Evolutionary conservation across 2,888 invertebrate genomes (phyloP), one percentile per base, ranked within the genome.

Genomic region (Drosophila seclusa): DNA sequence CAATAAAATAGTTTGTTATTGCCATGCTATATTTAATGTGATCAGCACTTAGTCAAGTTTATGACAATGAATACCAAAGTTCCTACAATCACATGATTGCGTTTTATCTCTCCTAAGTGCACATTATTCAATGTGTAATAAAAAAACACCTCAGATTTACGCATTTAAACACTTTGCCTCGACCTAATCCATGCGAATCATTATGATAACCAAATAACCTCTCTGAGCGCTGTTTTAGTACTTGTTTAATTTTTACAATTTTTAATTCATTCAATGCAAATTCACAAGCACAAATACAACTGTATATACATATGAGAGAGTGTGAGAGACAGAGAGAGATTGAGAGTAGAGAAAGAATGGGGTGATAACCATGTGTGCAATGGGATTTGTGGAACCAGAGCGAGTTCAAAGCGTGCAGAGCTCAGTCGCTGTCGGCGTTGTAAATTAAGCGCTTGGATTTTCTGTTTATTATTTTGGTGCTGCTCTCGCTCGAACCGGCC

Each of bases 241-340:
- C 50, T 63, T 67, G 54, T 64, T 75, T 70, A 45, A 64, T 24
- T 68, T 87, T 82, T 80, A 85, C 86, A 85, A 88, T 66, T 86
- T 88, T 74, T 42, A 80, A 88, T 84, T 86, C 87, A 86, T 86
- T 82, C 85, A 87, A 76, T 78, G 87, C 80, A 73, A 87, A 87
- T 74, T 68, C 60, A 65, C 68, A 65, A n/a, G 64, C 68, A 63
- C 61, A 64, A 29, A 48, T 6, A 31, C 24, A 45, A 24, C 24
- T 24, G 45, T 45, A 24, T 16, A 57, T 29, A 13, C n/a, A 50
- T 2, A n/a, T n/a, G 36, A 24, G 27, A 42, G 29, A 50, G 36
- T 45, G 24, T 53, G 21, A 27, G 18, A 66, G 52, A 40, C 34
- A 45, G 45, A 32, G 54, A 32, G 38, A 49, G 45, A 32, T 4